phyloP scores from a whole-genome alignment of 2,888 invertebrate genomes.

The Cynaeus angustus region DNA sequence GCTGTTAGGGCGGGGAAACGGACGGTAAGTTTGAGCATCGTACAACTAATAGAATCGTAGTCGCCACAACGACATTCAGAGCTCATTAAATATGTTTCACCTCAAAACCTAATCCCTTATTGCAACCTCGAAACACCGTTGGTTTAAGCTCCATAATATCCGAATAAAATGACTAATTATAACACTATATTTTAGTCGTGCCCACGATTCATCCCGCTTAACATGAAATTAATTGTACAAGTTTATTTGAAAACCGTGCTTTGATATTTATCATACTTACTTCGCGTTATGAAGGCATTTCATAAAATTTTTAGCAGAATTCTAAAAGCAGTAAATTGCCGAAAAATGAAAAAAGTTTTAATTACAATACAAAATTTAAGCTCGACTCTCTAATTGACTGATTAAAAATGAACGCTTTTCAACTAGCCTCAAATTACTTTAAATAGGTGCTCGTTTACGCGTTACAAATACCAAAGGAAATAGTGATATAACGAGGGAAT shows the following conservation, averaged over 20 bases:
- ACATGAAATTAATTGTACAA: constrained; percentile 43
- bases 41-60: constrained; percentile 39
- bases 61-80: constrained; percentile 36
- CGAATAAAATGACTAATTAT: constrained; percentile 44
- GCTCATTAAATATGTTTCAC: constrained; percentile 47
- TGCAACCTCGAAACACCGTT: constrained; percentile 32
- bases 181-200: constrained; percentile 34
- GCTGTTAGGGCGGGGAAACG: constrained; percentile 8
- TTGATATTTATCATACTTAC: constrained; percentile 37
- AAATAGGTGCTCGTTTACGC: constrained; percentile 20
- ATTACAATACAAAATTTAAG: constrained; percentile 36
- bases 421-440: constrained; percentile 35
- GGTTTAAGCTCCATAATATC: constrained; percentile 29
- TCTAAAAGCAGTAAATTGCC: constrained; percentile 36
- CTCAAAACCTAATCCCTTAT: constrained; percentile 36
- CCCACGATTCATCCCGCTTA: constrained; percentile 30
- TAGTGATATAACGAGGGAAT: constrained; percentile 39
- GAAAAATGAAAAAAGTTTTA: constrained; percentile 40
- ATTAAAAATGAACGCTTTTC: constrained; percentile 36
- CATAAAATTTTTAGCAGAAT: constrained; percentile 26
- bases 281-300: constrained; percentile 11
- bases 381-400: constrained; percentile 33
- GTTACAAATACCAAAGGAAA: constrained; percentile 11
- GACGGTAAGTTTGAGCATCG: constrained; percentile 13
- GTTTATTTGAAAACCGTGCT: constrained; percentile 42